phyloP scores from a whole-genome alignment of 2,113 vertebrate species.

The Rhabdomys dilectus region DNA sequence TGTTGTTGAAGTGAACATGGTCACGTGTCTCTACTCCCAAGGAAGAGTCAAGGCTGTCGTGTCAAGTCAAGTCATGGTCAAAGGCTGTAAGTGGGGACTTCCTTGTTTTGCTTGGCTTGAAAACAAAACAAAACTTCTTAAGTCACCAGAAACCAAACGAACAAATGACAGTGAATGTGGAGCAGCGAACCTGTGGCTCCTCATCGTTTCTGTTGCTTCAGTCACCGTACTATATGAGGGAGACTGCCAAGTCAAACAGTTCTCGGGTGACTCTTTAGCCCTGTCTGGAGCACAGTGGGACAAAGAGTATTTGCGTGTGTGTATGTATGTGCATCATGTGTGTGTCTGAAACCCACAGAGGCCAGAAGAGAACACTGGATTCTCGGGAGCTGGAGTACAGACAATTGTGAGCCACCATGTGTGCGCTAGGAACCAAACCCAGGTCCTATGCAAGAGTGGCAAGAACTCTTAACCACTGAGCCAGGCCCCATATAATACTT shows the following conservation, averaged over 20 bases:
- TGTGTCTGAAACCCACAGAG: not conserved
- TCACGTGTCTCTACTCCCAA: not conserved
- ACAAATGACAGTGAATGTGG: not conserved
- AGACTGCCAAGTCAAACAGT: not conserved
- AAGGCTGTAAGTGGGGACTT: not conserved
- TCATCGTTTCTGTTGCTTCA: not conserved
- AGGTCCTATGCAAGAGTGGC: not conserved
- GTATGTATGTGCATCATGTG: not conserved
- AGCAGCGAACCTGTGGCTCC: not conserved
- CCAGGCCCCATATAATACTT: not conserved
- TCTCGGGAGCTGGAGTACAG: not conserved
- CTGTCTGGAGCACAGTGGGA: not conserved
- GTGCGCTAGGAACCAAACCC: not conserved
- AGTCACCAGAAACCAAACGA: not conserved
- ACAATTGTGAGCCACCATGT: not conserved
- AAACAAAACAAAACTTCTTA: not conserved
- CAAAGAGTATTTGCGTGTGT: not conserved
- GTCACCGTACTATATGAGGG: not conserved
- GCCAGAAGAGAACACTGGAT: not conserved
- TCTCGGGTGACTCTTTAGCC: not conserved
- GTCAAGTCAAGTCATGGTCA: not conserved
- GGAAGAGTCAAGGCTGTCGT: not conserved
- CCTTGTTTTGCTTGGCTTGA: slow-evolving; percentile 40
- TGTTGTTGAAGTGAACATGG: slow-evolving; percentile 29
- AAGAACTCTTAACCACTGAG: not conserved